These are phyloP conservation scores for Antitype chi DNA, from an alignment of 2,888 invertebrate species.

Conservation along the genomic window DNA sequence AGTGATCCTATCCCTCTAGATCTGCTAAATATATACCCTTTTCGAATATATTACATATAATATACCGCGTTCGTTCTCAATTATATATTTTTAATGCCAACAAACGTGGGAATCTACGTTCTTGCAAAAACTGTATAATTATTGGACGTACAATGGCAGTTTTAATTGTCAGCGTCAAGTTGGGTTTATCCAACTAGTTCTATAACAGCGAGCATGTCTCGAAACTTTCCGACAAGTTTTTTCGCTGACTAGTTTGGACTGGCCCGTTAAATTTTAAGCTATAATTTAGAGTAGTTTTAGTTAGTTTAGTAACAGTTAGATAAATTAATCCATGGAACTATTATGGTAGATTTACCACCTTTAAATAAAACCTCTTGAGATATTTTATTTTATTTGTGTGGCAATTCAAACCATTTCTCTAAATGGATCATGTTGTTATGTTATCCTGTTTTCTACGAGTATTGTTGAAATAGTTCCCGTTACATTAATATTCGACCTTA, in stretches of 20 bases:
- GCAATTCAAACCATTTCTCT: neutral
- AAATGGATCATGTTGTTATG: neutral
- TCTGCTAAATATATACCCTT: neutral
- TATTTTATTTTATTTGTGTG: neutral
- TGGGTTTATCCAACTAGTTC: slow-evolving; percentile 17
- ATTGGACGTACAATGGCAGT: slow-evolving; percentile 12
- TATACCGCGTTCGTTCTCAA: neutral
- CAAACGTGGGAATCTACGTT: slow-evolving; percentile 26
- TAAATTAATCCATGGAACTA: neutral
- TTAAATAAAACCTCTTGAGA: neutral
- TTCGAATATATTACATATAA: neutral
- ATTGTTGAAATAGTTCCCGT: neutral
- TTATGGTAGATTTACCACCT: neutral
- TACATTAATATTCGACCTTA: neutral
- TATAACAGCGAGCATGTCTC: neutral
- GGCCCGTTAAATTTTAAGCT: neutral
- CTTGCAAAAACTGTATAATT: slow-evolving; percentile 12
- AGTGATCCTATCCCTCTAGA: slow-evolving; percentile 3
- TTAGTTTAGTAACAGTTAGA: too few relatives aligned
- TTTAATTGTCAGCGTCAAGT: neutral
- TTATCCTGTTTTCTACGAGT: neutral
- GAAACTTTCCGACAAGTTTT: neutral
- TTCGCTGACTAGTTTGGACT: neutral
- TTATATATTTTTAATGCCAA: slow-evolving; percentile 8
- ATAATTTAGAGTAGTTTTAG: too few relatives aligned